phyloP scores from a whole-genome alignment of 1,140 invertebrate genomes.

The Araneus ventricosus region DNA sequence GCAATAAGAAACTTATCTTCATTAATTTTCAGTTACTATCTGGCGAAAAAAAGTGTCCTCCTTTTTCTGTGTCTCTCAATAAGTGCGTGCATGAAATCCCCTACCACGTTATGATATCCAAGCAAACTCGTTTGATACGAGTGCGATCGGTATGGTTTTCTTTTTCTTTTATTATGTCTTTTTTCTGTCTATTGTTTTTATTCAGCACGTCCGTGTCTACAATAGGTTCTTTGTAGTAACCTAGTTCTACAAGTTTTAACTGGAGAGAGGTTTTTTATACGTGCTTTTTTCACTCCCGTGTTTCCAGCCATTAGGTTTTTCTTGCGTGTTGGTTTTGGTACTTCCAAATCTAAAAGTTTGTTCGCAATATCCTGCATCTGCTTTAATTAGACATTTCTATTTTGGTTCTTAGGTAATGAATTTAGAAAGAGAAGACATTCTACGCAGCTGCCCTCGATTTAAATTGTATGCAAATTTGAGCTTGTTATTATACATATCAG shows the following conservation, averaged over 20 bases:
- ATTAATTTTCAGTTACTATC: not conserved
- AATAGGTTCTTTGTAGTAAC: conserved; percentile 65
- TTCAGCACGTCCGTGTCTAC: conserved; percentile 15
- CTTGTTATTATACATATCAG: not conserved
- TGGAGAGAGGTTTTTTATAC: conserved; percentile 39
- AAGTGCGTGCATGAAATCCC: not conserved
- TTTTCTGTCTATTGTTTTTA: conserved; percentile 55
- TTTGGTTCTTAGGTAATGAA: conserved; percentile 36
- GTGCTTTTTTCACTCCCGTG: conserved; percentile 37
- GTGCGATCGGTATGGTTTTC: not conserved
- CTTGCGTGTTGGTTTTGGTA: conserved; percentile 45
- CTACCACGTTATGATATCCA: not conserved
- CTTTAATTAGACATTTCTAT: conserved; percentile 58
- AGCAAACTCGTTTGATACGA: not conserved
- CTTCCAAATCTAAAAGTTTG: not conserved
- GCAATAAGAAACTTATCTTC: not conserved
- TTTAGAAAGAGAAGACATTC: not conserved
- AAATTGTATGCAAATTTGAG: conserved; percentile 1
- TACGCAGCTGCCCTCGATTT: not conserved
- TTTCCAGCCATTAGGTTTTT: conserved; percentile 42
- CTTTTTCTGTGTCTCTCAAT: not conserved
- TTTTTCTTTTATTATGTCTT: not conserved
- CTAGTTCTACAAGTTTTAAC: conserved; percentile 31
- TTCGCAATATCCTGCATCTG: conserved; percentile 40
- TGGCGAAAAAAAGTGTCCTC: not conserved